Evolutionary conservation across 2,113 vertebrate species (phyloP).

Genomic region (Silurus meridionalis): DNA sequence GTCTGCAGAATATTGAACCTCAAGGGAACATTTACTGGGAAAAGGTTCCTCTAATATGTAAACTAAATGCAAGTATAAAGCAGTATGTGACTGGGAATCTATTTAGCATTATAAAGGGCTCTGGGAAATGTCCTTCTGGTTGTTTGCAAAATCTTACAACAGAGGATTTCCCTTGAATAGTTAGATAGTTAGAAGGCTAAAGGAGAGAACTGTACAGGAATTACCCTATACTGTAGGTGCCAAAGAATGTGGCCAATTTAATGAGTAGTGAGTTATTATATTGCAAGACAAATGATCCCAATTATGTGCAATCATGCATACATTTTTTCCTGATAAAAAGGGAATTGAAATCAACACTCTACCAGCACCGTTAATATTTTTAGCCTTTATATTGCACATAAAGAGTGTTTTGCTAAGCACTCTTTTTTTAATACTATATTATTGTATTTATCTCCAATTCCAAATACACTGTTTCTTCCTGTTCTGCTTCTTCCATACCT

Average conservation of each 20-base stretch:
- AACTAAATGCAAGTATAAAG: neutral
- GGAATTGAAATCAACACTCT: neutral
- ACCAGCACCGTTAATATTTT: neutral
- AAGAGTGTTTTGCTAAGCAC: neutral
- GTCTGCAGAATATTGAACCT: neutral
- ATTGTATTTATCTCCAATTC: neutral
- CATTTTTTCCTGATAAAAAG: slow-evolving; percentile 9
- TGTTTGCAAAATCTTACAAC: neutral
- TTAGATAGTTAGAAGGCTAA: neutral
- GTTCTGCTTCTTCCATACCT: neutral
- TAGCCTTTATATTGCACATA: neutral
- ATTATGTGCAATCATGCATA: slow-evolving; percentile 8
- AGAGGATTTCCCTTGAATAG: neutral
- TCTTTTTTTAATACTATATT: neutral
- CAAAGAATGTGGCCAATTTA: neutral
- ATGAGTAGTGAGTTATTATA: slow-evolving; percentile 9
- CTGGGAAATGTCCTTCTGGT: neutral
- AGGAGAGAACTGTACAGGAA: neutral
- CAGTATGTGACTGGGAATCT: neutral
- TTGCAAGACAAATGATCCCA: slow-evolving; percentile 9
- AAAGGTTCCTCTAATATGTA: neutral
- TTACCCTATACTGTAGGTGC: neutral
- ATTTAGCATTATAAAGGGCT: neutral
- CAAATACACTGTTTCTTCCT: neutral
- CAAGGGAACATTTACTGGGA: neutral